A percentile compares a stretch with the other conserved stretches of the same genome.
phyloP scores from a whole-genome alignment of 2,888 invertebrate genomes.

The Tetragnatha montana region DNA sequence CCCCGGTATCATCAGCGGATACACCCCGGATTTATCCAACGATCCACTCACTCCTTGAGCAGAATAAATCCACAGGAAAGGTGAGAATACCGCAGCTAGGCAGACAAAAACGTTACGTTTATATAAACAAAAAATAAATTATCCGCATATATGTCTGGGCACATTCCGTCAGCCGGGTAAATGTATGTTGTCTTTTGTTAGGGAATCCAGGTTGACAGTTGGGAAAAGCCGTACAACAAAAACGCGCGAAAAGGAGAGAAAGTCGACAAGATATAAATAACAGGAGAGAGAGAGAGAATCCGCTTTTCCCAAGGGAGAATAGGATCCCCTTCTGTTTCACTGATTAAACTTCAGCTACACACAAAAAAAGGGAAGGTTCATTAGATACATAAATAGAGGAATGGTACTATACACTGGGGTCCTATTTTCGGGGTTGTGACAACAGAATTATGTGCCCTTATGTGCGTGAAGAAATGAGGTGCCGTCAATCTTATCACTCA shows the following conservation, averaged over 20 bases:
- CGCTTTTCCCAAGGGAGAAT: slow-evolving; percentile 4
- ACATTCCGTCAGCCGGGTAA: not conserved
- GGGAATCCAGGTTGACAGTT: not conserved
- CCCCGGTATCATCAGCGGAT: too few species aligned
- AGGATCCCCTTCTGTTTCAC: slow-evolving; percentile 14
- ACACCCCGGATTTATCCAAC: too few species aligned
- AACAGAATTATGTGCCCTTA: not conserved
- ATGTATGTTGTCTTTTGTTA: not conserved
- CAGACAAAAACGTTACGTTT: not conserved
- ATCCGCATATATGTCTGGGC: not conserved
- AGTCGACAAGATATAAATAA: slow-evolving; percentile 7
- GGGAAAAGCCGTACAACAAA: not conserved
- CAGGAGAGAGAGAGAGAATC: too few species aligned
- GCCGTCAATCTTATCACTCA: not conserved
- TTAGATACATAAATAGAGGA: slow-evolving; percentile 20
- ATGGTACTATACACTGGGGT: not conserved
- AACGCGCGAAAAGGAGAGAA: slow-evolving; percentile 7
- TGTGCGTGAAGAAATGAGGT: not conserved
- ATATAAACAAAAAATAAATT: not conserved
- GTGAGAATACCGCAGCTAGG: not conserved
- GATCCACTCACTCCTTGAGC: too few species aligned
- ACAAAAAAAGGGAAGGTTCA: slow-evolving; percentile 12
- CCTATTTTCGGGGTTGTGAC: slow-evolving; percentile 5
- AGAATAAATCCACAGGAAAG: not conserved
- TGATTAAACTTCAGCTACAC: slow-evolving; percentile 35